A percentile compares a stretch with the other conserved stretches of the same genome.
phyloP scores from a whole-genome alignment of 2,888 invertebrate genomes.

The Saturnia pavonia region DNA sequence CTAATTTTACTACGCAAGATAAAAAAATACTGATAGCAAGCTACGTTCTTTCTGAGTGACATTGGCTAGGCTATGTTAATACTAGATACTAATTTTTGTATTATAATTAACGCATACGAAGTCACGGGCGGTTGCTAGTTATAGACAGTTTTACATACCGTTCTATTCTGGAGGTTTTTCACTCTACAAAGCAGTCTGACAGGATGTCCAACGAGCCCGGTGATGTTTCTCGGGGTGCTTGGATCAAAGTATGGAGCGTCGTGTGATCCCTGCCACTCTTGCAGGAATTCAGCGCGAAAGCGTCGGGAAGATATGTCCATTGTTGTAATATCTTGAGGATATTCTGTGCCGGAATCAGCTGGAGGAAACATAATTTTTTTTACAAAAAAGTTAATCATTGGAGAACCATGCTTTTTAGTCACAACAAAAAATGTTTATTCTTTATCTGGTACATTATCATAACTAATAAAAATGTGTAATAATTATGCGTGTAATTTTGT shows the following conservation, averaged over 20 bases:
- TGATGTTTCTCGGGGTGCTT: slow-evolving; percentile 89
- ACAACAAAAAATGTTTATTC: neutral
- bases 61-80: too few relatives aligned
- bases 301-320: slow-evolving; percentile 69
- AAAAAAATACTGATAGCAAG: neutral
- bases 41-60: too few relatives aligned
- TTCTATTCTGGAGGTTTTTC: slow-evolving; percentile 93
- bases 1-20: too few relatives aligned
- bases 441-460: neutral
- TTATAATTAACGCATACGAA: too few relatives aligned
- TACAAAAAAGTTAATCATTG: neutral
- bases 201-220: slow-evolving; percentile 92
- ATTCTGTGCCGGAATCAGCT: slow-evolving; percentile 82
- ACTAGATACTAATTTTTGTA: too few relatives aligned
- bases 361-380: slow-evolving; percentile 14
- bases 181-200: slow-evolving; percentile 91
- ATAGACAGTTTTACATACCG: slow-evolving; percentile 82
- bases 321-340: slow-evolving; percentile 79
- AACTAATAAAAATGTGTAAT: too few relatives aligned
- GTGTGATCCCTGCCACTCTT: slow-evolving; percentile 65
- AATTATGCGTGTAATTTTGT: too few relatives aligned
- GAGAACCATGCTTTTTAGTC: neutral
- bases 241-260: slow-evolving; percentile 91
- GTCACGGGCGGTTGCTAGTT: too few relatives aligned
- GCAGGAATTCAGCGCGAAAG: slow-evolving; percentile 72